phyloP scores from a whole-genome alignment of 2,888 invertebrate species.

The Parnassius mnemosyne region DNA sequence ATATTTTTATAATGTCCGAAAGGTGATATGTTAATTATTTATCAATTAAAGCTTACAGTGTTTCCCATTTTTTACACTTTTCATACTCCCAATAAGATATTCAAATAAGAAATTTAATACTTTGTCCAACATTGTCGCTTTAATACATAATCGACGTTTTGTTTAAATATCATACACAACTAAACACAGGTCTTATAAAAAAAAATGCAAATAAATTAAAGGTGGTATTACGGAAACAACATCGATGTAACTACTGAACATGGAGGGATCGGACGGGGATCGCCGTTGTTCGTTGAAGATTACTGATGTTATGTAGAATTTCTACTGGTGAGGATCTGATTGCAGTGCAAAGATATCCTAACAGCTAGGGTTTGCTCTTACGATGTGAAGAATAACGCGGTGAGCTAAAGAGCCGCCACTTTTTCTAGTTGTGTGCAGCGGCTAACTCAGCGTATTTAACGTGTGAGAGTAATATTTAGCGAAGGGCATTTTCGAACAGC shows the following conservation, averaged over 20 bases:
- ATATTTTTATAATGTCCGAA: background rate
- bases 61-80: conserved; percentile 38
- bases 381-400: conserved; percentile 4
- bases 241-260: conserved; percentile 58
- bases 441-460: conserved; percentile 22
- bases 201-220: conserved; percentile 55
- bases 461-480: conserved; percentile 84
- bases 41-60: conserved; percentile 59
- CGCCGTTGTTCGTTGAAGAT: conserved; percentile 35
- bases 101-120: background rate
- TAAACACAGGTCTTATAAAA: conserved; percentile 39
- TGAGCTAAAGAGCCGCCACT: background rate
- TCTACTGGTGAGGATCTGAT: background rate
- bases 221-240: conserved; percentile 48
- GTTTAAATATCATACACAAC: conserved; percentile 36
- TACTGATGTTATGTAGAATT: conserved; percentile 8
- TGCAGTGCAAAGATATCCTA: background rate
- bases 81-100: conserved; percentile 21
- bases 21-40: conserved; percentile 1
- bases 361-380: background rate
- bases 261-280: conserved; percentile 53
- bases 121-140: conserved; percentile 16
- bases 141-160: conserved; percentile 7
- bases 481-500: conserved; percentile 88
- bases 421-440: background rate